Percentiles rank a stretch among this genome's conserved stretches.
These are phyloP conservation scores for Clarias gariepinus DNA, from an alignment of 2,113 vertebrate genomes.

Conservation along the genomic window DNA sequence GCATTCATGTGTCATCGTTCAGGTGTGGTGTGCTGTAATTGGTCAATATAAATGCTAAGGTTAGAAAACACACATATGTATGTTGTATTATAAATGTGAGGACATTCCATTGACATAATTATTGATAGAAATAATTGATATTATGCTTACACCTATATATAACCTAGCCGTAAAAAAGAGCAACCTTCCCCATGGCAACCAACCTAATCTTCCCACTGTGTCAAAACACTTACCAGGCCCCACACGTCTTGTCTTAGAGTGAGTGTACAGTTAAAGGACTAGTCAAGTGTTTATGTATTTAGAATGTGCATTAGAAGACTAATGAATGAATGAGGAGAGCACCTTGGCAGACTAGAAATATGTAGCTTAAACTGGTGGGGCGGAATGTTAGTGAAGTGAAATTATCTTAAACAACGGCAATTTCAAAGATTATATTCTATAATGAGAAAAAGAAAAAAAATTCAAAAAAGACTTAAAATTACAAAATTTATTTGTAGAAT, in stretches of 20 bases:
- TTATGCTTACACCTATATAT: not conserved
- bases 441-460: no score
- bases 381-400: no score
- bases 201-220: no score
- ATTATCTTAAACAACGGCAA: no score
- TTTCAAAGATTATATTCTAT: no score
- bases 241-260: not conserved
- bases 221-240: not conserved
- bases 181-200: not conserved
- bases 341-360: no score
- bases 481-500: no score
- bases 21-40: constrained; percentile 11
- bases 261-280: not conserved
- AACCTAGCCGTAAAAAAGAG: not conserved
- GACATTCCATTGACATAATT: not conserved
- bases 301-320: not conserved
- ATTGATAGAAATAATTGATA: no score
- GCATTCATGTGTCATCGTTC: not conserved
- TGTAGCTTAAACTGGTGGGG: no score
- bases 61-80: not conserved
- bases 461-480: no score
- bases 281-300: not conserved
- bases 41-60: not conserved
- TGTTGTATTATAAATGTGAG: not conserved
- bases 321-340: not conserved